These are phyloP conservation scores for Osmerus mordax DNA, from an alignment of 2,113 vertebrate genomes.

Conservation along the genomic window DNA sequence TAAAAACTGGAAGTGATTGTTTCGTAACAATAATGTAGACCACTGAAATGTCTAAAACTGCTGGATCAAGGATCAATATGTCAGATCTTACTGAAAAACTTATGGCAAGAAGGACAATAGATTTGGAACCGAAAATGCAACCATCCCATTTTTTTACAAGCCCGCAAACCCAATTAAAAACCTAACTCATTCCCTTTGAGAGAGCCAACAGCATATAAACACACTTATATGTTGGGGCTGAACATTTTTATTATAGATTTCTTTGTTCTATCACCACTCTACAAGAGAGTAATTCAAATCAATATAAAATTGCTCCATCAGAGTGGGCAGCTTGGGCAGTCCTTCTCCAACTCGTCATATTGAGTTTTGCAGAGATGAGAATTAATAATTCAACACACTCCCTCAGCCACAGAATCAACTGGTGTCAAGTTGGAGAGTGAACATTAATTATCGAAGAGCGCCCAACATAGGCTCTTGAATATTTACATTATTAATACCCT, in stretches of 20 bases:
- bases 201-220: constrained; percentile 3
- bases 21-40: too few relatives aligned
- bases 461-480: constrained; percentile 60
- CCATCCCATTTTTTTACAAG: not conserved
- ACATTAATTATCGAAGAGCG: constrained; percentile 73
- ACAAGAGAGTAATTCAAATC: constrained; percentile 14
- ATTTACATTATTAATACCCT: constrained; percentile 70
- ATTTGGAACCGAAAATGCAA: too few relatives aligned
- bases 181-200: not conserved
- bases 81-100: too few relatives aligned
- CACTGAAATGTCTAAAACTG: too few relatives aligned
- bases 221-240: constrained; percentile 2
- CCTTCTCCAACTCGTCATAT: constrained; percentile 32
- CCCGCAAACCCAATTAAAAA: not conserved
- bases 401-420: constrained; percentile 70
- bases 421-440: constrained; percentile 71
- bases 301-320: constrained; percentile 11
- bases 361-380: constrained; percentile 24
- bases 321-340: constrained; percentile 22
- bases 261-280: constrained; percentile 6
- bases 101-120: too few relatives aligned
- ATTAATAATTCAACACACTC: constrained; percentile 67
- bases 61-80: too few relatives aligned
- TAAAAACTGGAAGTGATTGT: too few relatives aligned
- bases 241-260: constrained; percentile 11